Base-by-base conservation (phyloP, 1,140 invertebrate species). In the Battus philenor region DNA sequence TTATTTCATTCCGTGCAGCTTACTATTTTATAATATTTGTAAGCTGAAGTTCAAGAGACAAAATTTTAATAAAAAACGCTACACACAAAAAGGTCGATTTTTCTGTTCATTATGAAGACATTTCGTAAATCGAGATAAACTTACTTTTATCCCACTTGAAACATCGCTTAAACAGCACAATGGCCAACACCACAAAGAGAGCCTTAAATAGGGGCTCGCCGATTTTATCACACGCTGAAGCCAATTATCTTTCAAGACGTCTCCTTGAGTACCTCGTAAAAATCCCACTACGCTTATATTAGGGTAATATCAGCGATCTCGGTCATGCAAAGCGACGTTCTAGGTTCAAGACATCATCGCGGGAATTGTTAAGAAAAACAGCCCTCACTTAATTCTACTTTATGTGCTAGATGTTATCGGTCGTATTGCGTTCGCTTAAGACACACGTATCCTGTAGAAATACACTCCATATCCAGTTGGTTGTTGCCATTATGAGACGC, bases 291-390 rank as follows among this genome's bases (percentile, higher is more conserved):
- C 65, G 60, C 54, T 70, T 71, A 68, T 68, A 64, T 68, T 68
- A 65, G 60, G 64, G 62, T 62, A 68, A 67, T 76, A 71, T 75
- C 68, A 55, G 57, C 58, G 54, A 74, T 73, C 67, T 68, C 58
- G 65, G 59, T 62, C 66, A 67, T 68, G 57, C 59, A 59, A 69
- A 76, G 73, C 56, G 59, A 67, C 64, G 60, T 63, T 64, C 53
- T 30, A 64, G 54, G 58, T 56, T 39, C 55, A 36, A 68, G 52
- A 44, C 50, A 38, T 50, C 56, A 60, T 69, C 63, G 60, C n/a
- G 41, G 58, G 58, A 41, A 52, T 36, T 36, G 17, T 36, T 62
- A 54, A 50, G 47, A 53, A 65, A 54, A 59, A 56, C 52, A 60
- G 45, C 45, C 54, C 50, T 47, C 13, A 34, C 32, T 51, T 48